A percentile compares a stretch with the other conserved stretches of the same genome.
phyloP scores from a whole-genome alignment of 92 coral and sea anemone species.

The Zoanthus sansibaricus region DNA sequence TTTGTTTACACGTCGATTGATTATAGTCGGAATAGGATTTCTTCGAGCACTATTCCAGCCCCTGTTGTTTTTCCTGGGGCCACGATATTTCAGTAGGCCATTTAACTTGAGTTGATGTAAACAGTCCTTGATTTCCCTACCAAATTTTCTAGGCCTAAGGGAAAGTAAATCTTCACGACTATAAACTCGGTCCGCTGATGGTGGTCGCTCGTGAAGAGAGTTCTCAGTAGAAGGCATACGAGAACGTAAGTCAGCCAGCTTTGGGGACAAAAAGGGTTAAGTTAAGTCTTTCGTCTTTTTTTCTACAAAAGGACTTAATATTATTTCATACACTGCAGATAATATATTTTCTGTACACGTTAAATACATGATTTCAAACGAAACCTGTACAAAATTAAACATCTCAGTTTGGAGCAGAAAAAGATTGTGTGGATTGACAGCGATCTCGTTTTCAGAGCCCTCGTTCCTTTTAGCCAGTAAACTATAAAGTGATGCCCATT shows the following conservation, averaged over 20 bases:
- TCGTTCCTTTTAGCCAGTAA: too few species aligned
- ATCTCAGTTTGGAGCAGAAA: too few species aligned
- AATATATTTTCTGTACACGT: too few species aligned
- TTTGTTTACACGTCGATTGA: constrained; percentile 1
- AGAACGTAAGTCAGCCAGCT: constrained; percentile 7
- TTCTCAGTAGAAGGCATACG: constrained; percentile 6
- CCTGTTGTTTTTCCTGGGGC: constrained; percentile 18
- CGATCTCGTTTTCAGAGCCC: too few species aligned
- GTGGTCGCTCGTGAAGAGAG: constrained; percentile 14
- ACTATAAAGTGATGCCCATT: too few species aligned
- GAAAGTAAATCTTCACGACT: constrained; percentile 29
- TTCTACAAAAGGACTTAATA: too few species aligned
- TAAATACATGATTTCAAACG: too few species aligned
- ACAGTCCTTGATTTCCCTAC: constrained; percentile 7
- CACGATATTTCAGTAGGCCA: constrained; percentile 10
- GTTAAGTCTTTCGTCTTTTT: too few species aligned
- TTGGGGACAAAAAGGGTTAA: too few species aligned
- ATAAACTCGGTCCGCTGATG: constrained; percentile 18
- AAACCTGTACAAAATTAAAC: too few species aligned
- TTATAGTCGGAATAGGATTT: constrained; percentile 12
- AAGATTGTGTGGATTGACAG: too few species aligned
- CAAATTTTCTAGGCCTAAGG: constrained; percentile 13
- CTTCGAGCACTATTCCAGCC: constrained; percentile 24
- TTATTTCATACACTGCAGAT: too few species aligned
- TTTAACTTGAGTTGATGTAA: neutral